Base-by-base conservation (phyloP, 2,113 vertebrate genomes). In the Stomatorhinus ivindoensis region DNA sequence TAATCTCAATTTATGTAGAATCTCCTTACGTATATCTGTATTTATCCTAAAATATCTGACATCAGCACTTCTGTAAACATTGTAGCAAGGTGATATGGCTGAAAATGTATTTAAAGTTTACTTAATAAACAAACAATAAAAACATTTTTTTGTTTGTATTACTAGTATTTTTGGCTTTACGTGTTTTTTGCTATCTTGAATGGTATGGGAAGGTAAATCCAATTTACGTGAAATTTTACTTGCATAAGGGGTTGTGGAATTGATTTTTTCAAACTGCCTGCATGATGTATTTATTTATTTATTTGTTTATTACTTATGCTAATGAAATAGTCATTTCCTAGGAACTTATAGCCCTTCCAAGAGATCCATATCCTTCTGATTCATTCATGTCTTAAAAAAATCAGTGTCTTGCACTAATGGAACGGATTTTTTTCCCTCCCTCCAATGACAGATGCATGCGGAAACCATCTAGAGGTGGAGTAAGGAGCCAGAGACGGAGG, bases 401-500 rank as follows among this genome's bases (percentile, higher is more conserved):
- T 42, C 73, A 80, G 13, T 80, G 31, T 39, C 13, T 80, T 4
- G 4, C 73, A 42, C 73, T 80, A 80, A 80, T 80, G 35, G 10
- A 42, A 80, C 1, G 17, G 35, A 80, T 17, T 19, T 24, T 4
- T 84, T 47, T 69, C 1, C 31, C 61, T 69, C 73, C 31, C 31
- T 92, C 89, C 53, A 15, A 0, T 90, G 90, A n/a, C 53, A 99
- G 98, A 87, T 97, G 96, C 87, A 92, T 94, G 89, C 96, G 97
- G 93, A 99, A 99, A 92, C 94, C 97, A 3, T 96, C 96, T 1
- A 94, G 97, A 94, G 98, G 97, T 90, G 92, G 90, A 2, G 95
- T 94, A 86, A 96, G 97, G 93, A 97, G 94, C 19, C 98, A 98
- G 93, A 96, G 98, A 13, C 96, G 97, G 11, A 95, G 98, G 11